Evolutionary conservation across 2,113 vertebrate genomes (phyloP).

Genomic region (Alligator sinensis): DNA sequence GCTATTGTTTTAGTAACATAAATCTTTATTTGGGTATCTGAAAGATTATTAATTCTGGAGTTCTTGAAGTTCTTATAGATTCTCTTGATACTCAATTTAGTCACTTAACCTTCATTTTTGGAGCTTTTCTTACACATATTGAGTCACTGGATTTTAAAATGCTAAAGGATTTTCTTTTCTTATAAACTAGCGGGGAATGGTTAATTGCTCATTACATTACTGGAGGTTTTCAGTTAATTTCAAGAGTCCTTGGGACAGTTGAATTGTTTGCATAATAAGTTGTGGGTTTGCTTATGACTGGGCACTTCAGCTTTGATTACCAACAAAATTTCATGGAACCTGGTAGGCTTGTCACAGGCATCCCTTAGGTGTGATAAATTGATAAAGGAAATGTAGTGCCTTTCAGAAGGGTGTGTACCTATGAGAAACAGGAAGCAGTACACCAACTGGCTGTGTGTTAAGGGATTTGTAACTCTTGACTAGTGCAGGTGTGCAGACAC

Average conservation of each 20-base stretch:
- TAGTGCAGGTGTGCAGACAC: constrained; percentile 79
- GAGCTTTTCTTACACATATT: neutral
- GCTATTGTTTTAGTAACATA: neutral
- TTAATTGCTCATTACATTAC: constrained; percentile 6
- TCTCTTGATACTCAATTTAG: neutral
- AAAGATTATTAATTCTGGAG: neutral
- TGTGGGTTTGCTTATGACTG: neutral
- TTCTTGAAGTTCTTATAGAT: neutral
- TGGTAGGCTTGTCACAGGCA: neutral
- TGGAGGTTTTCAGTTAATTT: neutral
- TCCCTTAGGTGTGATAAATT: constrained; percentile 80
- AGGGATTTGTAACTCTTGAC: constrained; percentile 46
- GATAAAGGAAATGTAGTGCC: constrained; percentile 81
- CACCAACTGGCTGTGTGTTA: constrained; percentile 50
- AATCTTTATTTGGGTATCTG: neutral
- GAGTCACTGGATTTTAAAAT: constrained; percentile 15
- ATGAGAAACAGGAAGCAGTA: constrained; percentile 81
- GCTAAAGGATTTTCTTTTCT: constrained; percentile 42
- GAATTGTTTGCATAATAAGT: neutral
- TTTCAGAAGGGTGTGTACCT: constrained; percentile 82
- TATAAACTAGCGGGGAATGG: constrained; percentile 7
- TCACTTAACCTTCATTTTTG: neutral
- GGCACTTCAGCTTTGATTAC: neutral
- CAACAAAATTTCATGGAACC: neutral
- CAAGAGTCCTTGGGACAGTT: neutral